Conservation (phyloP, 2,888 invertebrate species). For the Antitype chi region DNA sequence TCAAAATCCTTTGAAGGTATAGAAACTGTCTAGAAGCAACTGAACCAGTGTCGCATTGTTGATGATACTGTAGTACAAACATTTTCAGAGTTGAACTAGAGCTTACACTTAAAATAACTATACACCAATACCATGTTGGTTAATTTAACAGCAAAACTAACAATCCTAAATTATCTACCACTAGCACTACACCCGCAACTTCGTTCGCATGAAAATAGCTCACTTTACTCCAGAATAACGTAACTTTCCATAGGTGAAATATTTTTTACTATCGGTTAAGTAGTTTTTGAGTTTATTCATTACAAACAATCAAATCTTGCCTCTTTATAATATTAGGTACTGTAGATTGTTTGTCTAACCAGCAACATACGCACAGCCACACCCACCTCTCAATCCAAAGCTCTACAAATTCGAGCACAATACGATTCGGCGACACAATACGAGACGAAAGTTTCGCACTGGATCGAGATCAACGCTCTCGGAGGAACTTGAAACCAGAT, state of each 20-base stretch:
- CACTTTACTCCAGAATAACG: too few species aligned
- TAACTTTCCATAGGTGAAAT: too few species aligned
- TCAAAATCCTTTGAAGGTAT: not conserved
- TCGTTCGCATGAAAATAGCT: too few species aligned
- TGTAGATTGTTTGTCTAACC: not conserved
- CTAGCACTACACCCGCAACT: too few species aligned
- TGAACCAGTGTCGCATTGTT: not conserved
- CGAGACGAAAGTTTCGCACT: constrained; percentile 45
- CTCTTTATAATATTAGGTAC: too few species aligned
- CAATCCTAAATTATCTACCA: not conserved
- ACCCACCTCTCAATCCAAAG: not conserved
- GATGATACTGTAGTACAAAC: too few species aligned
- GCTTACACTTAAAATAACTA: not conserved
- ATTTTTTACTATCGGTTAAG: too few species aligned
- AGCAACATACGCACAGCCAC: not conserved
- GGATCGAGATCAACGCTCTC: constrained; percentile 57
- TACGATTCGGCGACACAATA: constrained; percentile 53
- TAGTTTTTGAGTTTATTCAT: not conserved
- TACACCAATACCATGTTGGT: not conserved
- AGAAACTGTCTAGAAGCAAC: not conserved
- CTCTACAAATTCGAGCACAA: constrained; percentile 14
- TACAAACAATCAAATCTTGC: too few species aligned
- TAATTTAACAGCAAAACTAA: not conserved
- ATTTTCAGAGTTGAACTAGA: not conserved
- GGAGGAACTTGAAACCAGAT: constrained; percentile 59